Conservation (phyloP, 2,113 vertebrate species). For the Actenoides lindsayi region DNA sequence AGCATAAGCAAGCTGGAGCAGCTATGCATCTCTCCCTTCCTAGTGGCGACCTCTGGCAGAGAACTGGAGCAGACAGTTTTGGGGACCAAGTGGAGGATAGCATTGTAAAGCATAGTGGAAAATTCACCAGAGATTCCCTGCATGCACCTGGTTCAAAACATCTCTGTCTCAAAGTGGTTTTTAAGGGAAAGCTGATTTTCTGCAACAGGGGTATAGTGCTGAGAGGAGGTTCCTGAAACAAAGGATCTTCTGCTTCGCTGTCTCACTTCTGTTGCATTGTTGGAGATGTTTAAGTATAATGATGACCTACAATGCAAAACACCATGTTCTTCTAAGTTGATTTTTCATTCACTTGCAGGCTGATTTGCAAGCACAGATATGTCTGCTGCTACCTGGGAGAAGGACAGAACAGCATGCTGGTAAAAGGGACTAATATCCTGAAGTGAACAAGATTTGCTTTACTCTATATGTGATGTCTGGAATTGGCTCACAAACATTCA, state of each 20-base stretch:
- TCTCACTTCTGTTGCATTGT: not conserved
- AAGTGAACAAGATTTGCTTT: not conserved
- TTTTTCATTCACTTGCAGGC: not conserved
- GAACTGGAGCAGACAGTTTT: not conserved
- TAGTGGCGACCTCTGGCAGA: not conserved
- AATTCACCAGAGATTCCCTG: not conserved
- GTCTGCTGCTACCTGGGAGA: not conserved
- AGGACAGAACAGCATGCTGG: not conserved
- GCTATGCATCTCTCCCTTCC: accelerated
- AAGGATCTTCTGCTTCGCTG: not conserved
- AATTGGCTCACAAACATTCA: not conserved
- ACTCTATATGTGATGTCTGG: not conserved
- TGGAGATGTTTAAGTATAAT: not conserved
- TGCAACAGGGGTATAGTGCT: not conserved
- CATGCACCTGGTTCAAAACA: not conserved
- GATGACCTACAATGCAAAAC: not conserved
- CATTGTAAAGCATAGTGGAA: not conserved
- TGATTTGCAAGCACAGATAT: not conserved
- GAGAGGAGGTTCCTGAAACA: not conserved
- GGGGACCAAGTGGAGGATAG: not conserved
- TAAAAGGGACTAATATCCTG: not conserved
- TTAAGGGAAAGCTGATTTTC: not conserved
- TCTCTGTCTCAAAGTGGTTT: not conserved
- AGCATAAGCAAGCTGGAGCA: not conserved
- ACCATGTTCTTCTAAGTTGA: not conserved